Evolutionary conservation across 2,888 invertebrate species (phyloP).

Genomic region (Xylocampa areola): DNA sequence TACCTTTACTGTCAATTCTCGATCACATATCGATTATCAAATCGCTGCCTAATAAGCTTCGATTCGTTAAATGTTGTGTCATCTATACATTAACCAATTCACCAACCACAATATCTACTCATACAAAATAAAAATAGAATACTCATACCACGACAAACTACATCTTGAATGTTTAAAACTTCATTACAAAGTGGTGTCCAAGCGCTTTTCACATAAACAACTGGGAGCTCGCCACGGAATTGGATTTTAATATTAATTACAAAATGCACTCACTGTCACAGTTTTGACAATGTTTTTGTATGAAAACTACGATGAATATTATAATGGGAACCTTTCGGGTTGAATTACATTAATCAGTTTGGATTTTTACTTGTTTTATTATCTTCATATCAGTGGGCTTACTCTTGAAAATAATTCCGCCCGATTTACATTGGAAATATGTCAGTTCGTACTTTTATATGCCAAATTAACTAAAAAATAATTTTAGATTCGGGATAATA

Average conservation of each 20-base stretch:
- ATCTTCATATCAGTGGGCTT: too few relatives aligned
- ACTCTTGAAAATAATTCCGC: too few relatives aligned
- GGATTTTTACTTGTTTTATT: neutral
- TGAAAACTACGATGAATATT: slow-evolving; percentile 14
- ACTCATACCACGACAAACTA: slow-evolving; percentile 15
- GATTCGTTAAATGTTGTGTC: too few relatives aligned
- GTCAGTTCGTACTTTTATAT: too few relatives aligned
- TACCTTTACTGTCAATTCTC: too few relatives aligned
- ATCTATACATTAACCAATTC: too few relatives aligned
- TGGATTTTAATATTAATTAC: slow-evolving; percentile 54
- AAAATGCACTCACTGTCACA: slow-evolving; percentile 21
- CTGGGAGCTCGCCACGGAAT: slow-evolving; percentile 22
- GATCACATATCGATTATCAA: too few relatives aligned
- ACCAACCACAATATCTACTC: too few relatives aligned
- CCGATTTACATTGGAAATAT: too few relatives aligned
- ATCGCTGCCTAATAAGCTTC: too few relatives aligned
- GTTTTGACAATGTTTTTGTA: slow-evolving; percentile 29
- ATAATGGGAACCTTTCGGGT: neutral
- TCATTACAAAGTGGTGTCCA: slow-evolving; percentile 32
- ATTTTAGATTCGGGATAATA: too few relatives aligned
- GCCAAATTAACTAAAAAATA: too few relatives aligned
- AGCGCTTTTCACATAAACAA: slow-evolving; percentile 17
- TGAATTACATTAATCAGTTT: neutral
- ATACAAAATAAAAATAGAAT: neutral
- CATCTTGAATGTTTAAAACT: slow-evolving; percentile 38